These are phyloP conservation scores for Tribolium madens DNA, from an alignment of 1,140 invertebrate genomes.

Conservation along the genomic window DNA sequence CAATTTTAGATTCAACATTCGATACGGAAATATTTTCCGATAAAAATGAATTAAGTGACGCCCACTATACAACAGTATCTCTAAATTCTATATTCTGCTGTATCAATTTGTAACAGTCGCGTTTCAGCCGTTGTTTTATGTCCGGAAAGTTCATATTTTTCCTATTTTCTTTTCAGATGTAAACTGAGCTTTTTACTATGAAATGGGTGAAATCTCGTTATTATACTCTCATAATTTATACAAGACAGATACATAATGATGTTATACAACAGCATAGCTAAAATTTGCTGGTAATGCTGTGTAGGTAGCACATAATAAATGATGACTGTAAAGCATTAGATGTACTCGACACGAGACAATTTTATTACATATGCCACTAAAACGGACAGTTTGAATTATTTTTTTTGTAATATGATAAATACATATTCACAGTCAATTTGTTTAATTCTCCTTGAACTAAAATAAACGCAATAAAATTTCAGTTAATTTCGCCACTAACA, in stretches of 20 bases:
- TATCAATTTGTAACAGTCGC: slow-evolving; percentile 18
- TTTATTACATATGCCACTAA: not conserved
- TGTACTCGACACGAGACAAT: not conserved
- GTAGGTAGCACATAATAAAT: not conserved
- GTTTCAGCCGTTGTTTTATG: not conserved
- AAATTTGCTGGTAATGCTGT: not conserved
- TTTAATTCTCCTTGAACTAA: no score
- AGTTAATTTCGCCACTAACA: not conserved
- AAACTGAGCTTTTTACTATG: not conserved
- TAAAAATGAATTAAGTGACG: not conserved
- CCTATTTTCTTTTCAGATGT: not conserved
- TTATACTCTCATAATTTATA: slow-evolving; percentile 4
- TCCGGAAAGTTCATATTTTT: not conserved
- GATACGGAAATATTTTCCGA: not conserved
- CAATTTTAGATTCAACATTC: not conserved
- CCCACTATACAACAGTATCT: not conserved
- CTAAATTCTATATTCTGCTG: not conserved
- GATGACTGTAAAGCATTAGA: not conserved
- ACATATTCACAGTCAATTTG: no score
- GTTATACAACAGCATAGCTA: not conserved
- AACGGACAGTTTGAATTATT: no score
- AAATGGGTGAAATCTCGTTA: slow-evolving; percentile 10
- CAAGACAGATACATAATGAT: not conserved
- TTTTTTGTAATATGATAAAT: no score
- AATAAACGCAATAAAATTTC: no score